These are phyloP conservation scores for Propithecus coquereli DNA, from an alignment of 2,113 vertebrate genomes.

Conservation along the genomic window DNA sequence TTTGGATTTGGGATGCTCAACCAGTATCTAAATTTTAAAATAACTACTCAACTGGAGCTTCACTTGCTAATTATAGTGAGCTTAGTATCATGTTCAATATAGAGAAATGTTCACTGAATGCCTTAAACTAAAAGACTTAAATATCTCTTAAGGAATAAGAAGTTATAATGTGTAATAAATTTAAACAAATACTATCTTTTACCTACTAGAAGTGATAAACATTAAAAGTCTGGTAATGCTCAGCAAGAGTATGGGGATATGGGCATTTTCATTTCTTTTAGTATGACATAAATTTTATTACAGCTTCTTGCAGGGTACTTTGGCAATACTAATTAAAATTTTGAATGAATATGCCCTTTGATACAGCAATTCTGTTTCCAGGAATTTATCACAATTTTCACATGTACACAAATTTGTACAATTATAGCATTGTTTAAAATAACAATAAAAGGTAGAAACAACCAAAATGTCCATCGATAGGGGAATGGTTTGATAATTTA, in stretches of 20 bases:
- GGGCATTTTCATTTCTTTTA: background rate
- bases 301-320: background rate
- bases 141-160: background rate
- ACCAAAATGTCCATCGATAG: background rate
- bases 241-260: background rate
- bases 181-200: background rate
- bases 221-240: background rate
- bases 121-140: background rate
- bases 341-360: background rate
- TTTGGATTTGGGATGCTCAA: background rate
- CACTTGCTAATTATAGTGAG: background rate
- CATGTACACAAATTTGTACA: background rate
- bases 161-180: background rate
- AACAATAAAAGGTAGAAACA: background rate
- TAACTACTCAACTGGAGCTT: background rate
- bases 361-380: background rate
- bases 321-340: background rate
- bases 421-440: background rate
- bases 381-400: slow-evolving; percentile 2
- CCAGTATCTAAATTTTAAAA: background rate
- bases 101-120: background rate
- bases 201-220: background rate
- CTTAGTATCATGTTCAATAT: background rate
- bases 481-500: background rate
- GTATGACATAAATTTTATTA: background rate